Evolutionary conservation across 1,140 invertebrate species (phyloP).

Genomic region (Ylistrum balloti): DNA sequence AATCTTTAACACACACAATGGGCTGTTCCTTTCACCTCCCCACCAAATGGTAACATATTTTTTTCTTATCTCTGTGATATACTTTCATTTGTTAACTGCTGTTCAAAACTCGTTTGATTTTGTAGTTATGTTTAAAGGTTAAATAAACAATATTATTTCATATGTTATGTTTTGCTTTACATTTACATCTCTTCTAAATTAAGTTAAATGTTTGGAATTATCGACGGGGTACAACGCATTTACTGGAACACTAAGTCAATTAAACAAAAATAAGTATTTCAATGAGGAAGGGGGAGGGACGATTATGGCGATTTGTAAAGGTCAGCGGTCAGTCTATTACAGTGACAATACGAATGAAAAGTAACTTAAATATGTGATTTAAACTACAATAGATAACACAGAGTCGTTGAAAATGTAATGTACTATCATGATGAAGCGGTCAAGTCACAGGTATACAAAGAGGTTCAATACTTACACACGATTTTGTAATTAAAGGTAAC

Average conservation of each 20-base stretch:
- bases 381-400: constrained; percentile 16
- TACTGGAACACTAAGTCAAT: constrained; percentile 29
- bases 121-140: background rate
- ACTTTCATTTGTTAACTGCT: background rate
- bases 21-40: constrained; percentile 36
- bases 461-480: background rate
- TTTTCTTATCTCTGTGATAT: background rate
- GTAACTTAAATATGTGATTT: background rate
- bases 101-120: background rate
- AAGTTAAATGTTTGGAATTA: background rate
- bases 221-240: constrained; percentile 13
- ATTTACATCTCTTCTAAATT: background rate
- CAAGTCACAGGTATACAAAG: background rate
- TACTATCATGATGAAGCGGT: background rate
- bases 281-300: background rate
- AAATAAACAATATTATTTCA: background rate
- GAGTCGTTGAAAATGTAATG: constrained; percentile 23
- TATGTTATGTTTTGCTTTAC: background rate
- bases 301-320: background rate
- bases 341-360: background rate
- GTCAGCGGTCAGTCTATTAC: background rate
- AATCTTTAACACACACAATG: constrained; percentile 33
- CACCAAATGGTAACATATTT: constrained; percentile 25
- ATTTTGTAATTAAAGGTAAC: background rate
- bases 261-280: constrained; percentile 17